Evolutionary conservation across 2,888 invertebrate species (phyloP).

Genomic region (Ligdia adustata): DNA sequence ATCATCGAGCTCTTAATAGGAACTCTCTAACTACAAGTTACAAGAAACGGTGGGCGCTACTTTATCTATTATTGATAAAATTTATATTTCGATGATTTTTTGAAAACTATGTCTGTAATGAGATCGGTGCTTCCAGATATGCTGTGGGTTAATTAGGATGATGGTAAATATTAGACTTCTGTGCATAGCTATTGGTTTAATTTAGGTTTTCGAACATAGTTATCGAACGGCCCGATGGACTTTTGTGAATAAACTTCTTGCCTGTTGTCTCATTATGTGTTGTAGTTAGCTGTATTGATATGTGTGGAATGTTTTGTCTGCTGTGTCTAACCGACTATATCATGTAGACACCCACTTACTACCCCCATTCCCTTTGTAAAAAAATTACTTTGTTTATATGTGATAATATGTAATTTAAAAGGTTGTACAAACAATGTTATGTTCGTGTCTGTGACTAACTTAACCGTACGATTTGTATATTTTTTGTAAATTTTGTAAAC

Average conservation of each 20-base stretch:
- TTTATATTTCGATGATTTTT: too few species aligned
- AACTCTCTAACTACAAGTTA: too few species aligned
- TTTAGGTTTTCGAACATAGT: too few species aligned
- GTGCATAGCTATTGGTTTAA: too few species aligned
- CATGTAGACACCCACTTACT: conserved; percentile 13
- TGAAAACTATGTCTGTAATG: too few species aligned
- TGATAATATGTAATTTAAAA: conserved; percentile 1
- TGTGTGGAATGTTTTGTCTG: conserved; percentile 24
- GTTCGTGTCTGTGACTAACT: conserved; percentile 18
- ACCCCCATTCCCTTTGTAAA: not conserved
- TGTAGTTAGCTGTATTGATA: conserved; percentile 28
- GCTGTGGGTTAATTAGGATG: too few species aligned
- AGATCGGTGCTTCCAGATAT: too few species aligned
- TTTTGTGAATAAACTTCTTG: conserved; percentile 59
- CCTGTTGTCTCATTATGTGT: conserved; percentile 25
- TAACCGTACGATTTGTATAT: conserved; percentile 11
- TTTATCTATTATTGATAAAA: too few species aligned
- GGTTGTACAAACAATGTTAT: conserved; percentile 8
- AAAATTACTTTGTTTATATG: not conserved
- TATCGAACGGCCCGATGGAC: conserved; percentile 33
- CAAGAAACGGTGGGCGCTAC: too few species aligned
- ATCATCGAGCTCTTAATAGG: too few species aligned
- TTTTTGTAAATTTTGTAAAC: not conserved
- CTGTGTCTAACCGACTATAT: conserved; percentile 22
- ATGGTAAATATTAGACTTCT: too few species aligned